These are phyloP conservation scores for Dryomyza anilis DNA, from an alignment of 2,888 invertebrate species.

Conservation along the genomic window DNA sequence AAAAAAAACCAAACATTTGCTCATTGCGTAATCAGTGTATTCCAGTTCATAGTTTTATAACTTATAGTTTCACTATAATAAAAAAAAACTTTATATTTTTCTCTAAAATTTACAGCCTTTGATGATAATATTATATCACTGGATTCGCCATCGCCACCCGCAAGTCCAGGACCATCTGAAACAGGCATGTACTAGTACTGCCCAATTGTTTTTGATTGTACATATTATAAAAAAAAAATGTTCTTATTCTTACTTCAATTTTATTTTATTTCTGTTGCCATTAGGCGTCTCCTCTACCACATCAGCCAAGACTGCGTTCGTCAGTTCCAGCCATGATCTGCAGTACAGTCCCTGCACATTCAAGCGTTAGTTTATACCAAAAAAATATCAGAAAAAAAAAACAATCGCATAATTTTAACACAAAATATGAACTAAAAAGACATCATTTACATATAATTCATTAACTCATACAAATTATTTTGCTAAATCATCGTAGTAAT, in stretches of 20 bases:
- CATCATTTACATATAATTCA: no score
- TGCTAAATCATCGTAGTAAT: no score
- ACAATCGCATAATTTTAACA: no score
- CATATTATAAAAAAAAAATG: not conserved
- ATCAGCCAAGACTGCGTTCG: slow-evolving; percentile 19
- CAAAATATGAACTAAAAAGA: no score
- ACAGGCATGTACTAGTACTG: slow-evolving; percentile 33
- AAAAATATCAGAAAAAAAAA: no score
- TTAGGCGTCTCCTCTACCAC: slow-evolving; percentile 34
- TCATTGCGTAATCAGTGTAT: no score
- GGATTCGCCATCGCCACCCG: slow-evolving; percentile 53
- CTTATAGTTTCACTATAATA: no score
- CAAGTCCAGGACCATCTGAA: slow-evolving; percentile 41
- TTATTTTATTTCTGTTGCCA: slow-evolving; percentile 17
- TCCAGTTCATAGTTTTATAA: no score
- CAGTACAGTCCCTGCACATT: slow-evolving; percentile 31
- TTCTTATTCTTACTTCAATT: not conserved
- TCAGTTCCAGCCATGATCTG: slow-evolving; percentile 25
- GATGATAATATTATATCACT: slow-evolving; percentile 47
- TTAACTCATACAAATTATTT: no score
- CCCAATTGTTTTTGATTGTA: not conserved
- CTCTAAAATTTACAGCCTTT: slow-evolving; percentile 38
- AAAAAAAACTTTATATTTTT: no score
- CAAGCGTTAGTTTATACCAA: slow-evolving; percentile 9
- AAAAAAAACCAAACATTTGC: no score